These are phyloP conservation scores for Polylopha cassiicola DNA, from an alignment of 2,888 invertebrate genomes.

Conservation along the genomic window DNA sequence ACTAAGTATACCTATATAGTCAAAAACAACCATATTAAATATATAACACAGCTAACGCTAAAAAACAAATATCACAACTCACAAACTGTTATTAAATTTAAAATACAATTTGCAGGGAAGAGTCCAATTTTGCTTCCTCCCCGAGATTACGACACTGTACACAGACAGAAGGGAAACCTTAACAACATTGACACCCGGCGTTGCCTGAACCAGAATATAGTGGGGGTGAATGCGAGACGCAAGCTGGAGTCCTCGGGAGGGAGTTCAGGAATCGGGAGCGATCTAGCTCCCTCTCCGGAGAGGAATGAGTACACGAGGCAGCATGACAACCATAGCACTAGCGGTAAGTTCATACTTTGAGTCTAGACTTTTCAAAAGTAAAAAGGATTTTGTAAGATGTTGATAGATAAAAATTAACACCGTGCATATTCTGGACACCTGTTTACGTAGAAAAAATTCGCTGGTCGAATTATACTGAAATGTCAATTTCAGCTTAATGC, in stretches of 20 bases:
- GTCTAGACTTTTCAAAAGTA: no score
- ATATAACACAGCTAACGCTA: no score
- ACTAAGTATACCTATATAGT: no score
- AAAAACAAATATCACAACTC: no score
- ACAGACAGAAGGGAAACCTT: conserved; percentile 78
- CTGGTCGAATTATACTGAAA: no score
- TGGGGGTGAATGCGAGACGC: conserved; percentile 66
- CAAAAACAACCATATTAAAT: no score
- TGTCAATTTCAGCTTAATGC: no score
- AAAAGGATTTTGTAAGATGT: no score
- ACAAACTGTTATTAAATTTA: no score
- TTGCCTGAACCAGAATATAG: conserved; percentile 83
- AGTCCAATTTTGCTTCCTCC: conserved; percentile 93
- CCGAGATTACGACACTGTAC: conserved; percentile 95
- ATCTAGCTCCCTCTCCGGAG: conserved; percentile 90
- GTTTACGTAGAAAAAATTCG: no score
- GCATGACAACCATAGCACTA: conserved; percentile 79
- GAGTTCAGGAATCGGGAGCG: conserved; percentile 92
- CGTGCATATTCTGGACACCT: no score
- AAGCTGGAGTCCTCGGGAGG: conserved; percentile 84
- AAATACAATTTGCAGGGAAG: conserved; percentile 43
- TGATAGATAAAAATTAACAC: no score
- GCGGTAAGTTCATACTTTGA: conserved; percentile 64
- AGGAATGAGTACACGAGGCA: conserved; percentile 64
- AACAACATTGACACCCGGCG: conserved; percentile 73